phyloP scores from a whole-genome alignment of 2,888 invertebrate genomes.

The Drosophila lutescens region DNA sequence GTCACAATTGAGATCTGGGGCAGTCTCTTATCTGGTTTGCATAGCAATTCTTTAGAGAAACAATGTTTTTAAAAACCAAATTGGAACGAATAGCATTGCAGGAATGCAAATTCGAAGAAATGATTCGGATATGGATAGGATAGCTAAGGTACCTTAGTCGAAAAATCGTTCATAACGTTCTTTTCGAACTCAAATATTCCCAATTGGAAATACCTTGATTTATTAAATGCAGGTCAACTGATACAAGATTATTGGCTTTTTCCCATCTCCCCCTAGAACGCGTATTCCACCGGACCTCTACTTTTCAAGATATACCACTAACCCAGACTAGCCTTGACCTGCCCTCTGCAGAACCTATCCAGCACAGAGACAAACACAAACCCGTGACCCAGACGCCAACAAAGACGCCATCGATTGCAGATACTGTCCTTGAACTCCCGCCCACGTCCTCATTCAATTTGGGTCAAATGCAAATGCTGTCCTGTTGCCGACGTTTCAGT shows the following conservation, averaged over 20 bases:
- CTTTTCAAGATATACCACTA: too few relatives aligned
- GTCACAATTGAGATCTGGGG: slow-evolving; percentile 1
- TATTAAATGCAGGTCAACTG: too few relatives aligned
- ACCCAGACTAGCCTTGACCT: slow-evolving; percentile 21
- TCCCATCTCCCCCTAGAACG: too few relatives aligned
- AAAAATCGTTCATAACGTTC: too few relatives aligned
- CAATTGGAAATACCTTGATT: neutral
- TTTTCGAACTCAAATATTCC: neutral
- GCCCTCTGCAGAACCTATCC: slow-evolving; percentile 3
- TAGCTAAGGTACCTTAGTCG: neutral
- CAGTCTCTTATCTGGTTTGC: slow-evolving; percentile 4
- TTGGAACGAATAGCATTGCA: neutral
- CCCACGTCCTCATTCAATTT: slow-evolving; percentile 20
- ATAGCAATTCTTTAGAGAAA: neutral
- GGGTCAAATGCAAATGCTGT: slow-evolving; percentile 48
- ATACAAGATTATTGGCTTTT: too few relatives aligned
- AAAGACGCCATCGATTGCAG: slow-evolving; percentile 32
- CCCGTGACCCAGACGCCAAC: slow-evolving; percentile 21
- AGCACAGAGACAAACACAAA: slow-evolving; percentile 11
- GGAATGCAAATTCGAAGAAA: neutral
- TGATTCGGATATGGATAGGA: neutral
- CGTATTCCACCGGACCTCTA: too few relatives aligned
- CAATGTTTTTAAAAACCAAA: neutral
- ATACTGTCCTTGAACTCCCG: slow-evolving; percentile 41
- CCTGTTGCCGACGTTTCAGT: slow-evolving; percentile 17